Conservation (phyloP, 2,888 invertebrate genomes). For the Drosophila incognita region DNA sequence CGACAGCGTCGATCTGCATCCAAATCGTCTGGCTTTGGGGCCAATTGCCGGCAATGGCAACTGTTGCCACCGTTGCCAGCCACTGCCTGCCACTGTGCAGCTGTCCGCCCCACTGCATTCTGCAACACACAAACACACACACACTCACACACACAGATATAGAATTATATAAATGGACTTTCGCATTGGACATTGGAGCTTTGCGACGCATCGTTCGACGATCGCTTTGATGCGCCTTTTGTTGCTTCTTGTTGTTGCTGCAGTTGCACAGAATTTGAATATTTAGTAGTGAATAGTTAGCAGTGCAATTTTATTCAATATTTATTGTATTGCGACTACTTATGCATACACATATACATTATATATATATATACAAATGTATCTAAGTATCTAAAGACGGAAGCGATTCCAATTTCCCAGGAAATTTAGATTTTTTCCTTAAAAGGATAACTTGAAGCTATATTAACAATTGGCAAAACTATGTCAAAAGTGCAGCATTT, state of each 20-base stretch:
- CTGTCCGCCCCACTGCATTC: constrained; percentile 64
- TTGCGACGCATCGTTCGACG: constrained; percentile 26
- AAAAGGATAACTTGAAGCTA: no score
- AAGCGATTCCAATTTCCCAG: not conserved
- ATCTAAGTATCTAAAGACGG: not conserved
- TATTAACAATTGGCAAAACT: not conserved
- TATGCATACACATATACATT: not conserved
- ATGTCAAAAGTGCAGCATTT: not conserved
- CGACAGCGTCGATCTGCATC: constrained; percentile 37
- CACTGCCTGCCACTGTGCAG: constrained; percentile 70
- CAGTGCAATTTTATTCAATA: constrained; percentile 23
- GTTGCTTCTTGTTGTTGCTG: constrained; percentile 43
- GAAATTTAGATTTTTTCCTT: not conserved
- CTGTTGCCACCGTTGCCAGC: constrained; percentile 59
- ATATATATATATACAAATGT: not conserved
- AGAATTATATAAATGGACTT: constrained; percentile 13
- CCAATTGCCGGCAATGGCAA: constrained; percentile 68
- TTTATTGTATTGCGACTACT: constrained; percentile 22
- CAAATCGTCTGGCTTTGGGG: constrained; percentile 54
- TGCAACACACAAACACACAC: constrained; percentile 24
- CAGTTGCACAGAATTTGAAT: constrained; percentile 41
- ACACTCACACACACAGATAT: not conserved
- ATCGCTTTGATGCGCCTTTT: constrained; percentile 59
- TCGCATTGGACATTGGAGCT: constrained; percentile 10
- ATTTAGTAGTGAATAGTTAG: constrained; percentile 17